Evolutionary conservation across 2,797 vertebrate species (phyloP).

Genomic region (Pampus argenteus): DNA sequence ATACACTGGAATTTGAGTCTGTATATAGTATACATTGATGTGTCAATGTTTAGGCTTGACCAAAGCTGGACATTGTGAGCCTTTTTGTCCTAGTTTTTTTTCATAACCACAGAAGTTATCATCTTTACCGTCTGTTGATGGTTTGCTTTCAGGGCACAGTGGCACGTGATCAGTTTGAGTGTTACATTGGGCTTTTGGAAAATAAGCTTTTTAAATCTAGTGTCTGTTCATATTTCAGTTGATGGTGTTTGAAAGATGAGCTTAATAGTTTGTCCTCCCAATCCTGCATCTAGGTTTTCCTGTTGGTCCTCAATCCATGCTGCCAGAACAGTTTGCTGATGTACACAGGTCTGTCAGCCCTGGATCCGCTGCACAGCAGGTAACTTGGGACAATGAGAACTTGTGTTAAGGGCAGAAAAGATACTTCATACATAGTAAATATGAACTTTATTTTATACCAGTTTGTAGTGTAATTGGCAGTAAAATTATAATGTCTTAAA

Average conservation of each 20-base stretch:
- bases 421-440: neutral
- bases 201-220: neutral
- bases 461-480: neutral
- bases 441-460: neutral
- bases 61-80: too few species aligned
- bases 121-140: too few species aligned
- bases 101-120: too few species aligned
- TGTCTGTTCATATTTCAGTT: neutral
- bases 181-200: neutral
- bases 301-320: slow-evolving; percentile 79
- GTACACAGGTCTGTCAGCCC: slow-evolving; percentile 91
- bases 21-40: neutral
- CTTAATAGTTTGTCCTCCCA: neutral
- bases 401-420: neutral
- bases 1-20: neutral
- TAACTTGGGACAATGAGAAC: slow-evolving; percentile 39
- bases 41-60: neutral
- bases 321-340: slow-evolving; percentile 91
- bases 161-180: neutral
- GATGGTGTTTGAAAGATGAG: neutral
- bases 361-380: slow-evolving; percentile 87
- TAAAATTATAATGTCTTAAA: neutral
- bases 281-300: slow-evolving; percentile 70
- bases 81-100: neutral
- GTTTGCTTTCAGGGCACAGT: neutral